These are phyloP conservation scores for Xenentodon cancila DNA, from an alignment of 2,797 vertebrate species.

Conservation along the genomic window DNA sequence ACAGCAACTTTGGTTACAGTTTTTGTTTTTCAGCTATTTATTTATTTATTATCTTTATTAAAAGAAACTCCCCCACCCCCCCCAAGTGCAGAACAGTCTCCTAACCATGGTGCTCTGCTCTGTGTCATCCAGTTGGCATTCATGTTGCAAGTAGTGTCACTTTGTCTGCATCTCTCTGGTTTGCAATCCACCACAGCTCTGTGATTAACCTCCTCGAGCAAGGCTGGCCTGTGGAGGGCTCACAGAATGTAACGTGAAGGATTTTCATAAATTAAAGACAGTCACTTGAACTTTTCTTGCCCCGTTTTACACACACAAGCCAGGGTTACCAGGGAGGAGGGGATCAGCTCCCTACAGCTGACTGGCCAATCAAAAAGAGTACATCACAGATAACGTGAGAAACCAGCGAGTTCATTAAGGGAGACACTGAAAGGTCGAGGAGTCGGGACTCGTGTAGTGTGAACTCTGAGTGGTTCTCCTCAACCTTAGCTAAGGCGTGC, in stretches of 20 bases:
- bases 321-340: conserved; percentile 71
- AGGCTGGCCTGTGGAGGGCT: conserved; percentile 83
- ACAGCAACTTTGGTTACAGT: conserved; percentile 99
- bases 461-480: conserved; percentile 99
- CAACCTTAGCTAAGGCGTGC: conserved; percentile 97
- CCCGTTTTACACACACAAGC: conserved; percentile 92
- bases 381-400: conserved; percentile 99
- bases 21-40: conserved; percentile 87
- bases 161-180: conserved; percentile 76
- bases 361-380: conserved; percentile 99
- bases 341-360: conserved; percentile 93
- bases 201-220: conserved; percentile 85
- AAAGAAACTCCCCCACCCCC: conserved; percentile 84
- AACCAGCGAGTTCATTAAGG: conserved; percentile 99
- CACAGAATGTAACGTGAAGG: conserved; percentile 97
- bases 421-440: conserved; percentile 98
- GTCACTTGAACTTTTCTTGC: conserved; percentile 93
- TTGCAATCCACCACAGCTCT: conserved; percentile 81
- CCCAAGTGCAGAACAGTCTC: conserved; percentile 92
- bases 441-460: conserved; percentile 98
- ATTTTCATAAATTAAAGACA: conserved; percentile 99
- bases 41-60: conserved; percentile 88
- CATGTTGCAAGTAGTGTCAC: conserved; percentile 78
- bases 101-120: conserved; percentile 85
- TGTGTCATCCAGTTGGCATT: conserved; percentile 80